Conservation (phyloP, 2,888 invertebrate species). For the Amiota mariae region DNA sequence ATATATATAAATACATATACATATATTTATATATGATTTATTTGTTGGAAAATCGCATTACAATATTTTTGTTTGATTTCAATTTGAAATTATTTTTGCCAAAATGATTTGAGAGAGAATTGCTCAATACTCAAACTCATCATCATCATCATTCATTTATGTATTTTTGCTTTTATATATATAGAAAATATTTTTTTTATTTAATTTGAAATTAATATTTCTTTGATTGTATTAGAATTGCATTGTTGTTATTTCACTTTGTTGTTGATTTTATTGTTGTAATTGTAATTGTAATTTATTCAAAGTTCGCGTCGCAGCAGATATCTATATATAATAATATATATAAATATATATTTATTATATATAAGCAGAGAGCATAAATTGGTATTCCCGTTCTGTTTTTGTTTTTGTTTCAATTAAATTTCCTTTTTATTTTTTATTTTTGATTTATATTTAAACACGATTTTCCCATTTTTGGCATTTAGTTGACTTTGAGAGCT, state of each 20-base stretch:
- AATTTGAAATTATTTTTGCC: too few relatives aligned
- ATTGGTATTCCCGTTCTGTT: background rate
- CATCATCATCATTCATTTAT: background rate
- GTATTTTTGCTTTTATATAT: background rate
- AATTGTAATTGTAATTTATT: background rate
- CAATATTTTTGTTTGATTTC: too few relatives aligned
- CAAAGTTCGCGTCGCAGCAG: background rate
- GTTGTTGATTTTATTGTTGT: conserved; percentile 23
- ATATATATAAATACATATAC: conserved; percentile 39
- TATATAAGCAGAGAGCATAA: conserved; percentile 8
- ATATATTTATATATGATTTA: conserved; percentile 40
- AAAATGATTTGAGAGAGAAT: too few relatives aligned
- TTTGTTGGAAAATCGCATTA: conserved; percentile 12
- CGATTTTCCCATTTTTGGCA: background rate
- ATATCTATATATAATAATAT: conserved; percentile 5
- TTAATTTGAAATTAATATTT: background rate
- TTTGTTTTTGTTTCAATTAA: conserved; percentile 2
- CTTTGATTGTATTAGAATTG: conserved; percentile 25
- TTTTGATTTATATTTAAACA: conserved; percentile 20
- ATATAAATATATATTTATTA: conserved; percentile 4
- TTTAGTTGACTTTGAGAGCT: background rate
- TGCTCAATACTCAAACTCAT: conserved; percentile 38
- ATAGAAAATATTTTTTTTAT: conserved; percentile 1
- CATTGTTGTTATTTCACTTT: conserved; percentile 11
- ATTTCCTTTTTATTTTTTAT: conserved; percentile 17